Evolutionary conservation across 2,113 vertebrate genomes (phyloP).

Genomic region (Spea multiplicata): DNA sequence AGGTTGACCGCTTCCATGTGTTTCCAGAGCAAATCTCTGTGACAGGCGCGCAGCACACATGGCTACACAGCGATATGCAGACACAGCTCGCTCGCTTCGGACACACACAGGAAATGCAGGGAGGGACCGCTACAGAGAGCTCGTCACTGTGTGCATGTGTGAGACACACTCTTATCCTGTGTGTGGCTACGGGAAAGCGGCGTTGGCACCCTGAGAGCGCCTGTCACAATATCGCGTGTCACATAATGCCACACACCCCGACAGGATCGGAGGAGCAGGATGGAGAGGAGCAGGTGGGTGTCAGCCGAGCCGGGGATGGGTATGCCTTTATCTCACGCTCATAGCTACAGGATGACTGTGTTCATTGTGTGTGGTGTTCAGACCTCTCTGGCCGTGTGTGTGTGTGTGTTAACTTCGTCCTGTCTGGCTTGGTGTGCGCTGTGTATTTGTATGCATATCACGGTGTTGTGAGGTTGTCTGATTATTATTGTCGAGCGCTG

Average conservation of each 20-base stretch:
- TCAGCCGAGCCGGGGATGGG: neutral
- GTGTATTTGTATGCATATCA: neutral
- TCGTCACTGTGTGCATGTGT: slow-evolving; percentile 25
- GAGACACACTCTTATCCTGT: slow-evolving; percentile 29
- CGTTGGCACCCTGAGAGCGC: slow-evolving; percentile 5
- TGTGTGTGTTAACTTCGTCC: neutral
- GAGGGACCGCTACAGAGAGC: slow-evolving; percentile 35
- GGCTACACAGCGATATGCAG: neutral
- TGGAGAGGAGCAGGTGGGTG: slow-evolving; percentile 19
- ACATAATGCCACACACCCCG: slow-evolving; percentile 34
- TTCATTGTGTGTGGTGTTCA: too few relatives aligned
- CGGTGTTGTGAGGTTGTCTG: neutral
- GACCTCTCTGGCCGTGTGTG: neutral
- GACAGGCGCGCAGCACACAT: too few relatives aligned
- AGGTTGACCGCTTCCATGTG: too few relatives aligned
- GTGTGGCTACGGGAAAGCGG: slow-evolving; percentile 13
- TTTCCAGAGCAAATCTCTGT: too few relatives aligned
- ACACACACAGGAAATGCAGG: slow-evolving; percentile 44
- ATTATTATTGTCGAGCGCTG: too few relatives aligned
- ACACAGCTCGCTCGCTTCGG: neutral
- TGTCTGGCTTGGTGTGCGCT: neutral
- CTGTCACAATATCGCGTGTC: slow-evolving; percentile 15
- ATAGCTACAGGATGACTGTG: too few relatives aligned
- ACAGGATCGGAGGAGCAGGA: slow-evolving; percentile 19
- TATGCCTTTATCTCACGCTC: neutral